Base-by-base conservation (phyloP, 2,113 vertebrate species). In the Caretta caretta region DNA sequence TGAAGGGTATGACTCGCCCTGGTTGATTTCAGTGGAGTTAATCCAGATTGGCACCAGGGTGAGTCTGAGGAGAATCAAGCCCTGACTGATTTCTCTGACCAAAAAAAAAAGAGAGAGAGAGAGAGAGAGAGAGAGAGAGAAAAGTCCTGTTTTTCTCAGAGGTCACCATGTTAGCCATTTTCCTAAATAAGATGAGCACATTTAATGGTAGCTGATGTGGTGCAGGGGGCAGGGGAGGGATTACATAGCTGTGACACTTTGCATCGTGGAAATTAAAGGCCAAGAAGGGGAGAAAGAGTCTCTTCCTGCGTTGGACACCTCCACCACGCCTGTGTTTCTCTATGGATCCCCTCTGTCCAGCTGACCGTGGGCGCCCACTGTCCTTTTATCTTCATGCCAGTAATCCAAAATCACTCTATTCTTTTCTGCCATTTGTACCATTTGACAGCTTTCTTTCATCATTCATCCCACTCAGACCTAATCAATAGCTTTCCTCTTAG, bases 401-500 rank as follows among this genome's bases (percentile, higher is more conserved):
- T 80, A 89, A 4, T 35, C 56, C 90, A 82, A 90, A 54, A 86
- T 90, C 80, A 8, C 22, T 38, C 53, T n/a, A 46, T 87, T 92
- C 38, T 53, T 88, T 85, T 56, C 38, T 80, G 87, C 90, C 80
- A 48, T 94, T 82, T 96, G 83, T 91, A 93, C 93, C 62, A 29
- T 59, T 90, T 88, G 91, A 31, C n/a, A 79, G 87, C 88, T 86
- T 76, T 2, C 94, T 27, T 31, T 53, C 1, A 0, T 59, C 93
- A 75, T 76, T 86, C 35, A 79, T 92, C 84, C 88, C 56, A 86
- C 89, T 79, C 85, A 79, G 51, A n/a, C 56, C 90, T 53, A 27
- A 97, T 97, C 97, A 69, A 94, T 95, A 93, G 93, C 94, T 96
- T 24, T 81, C 91, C 95, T 98, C 94, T 96, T 59, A 93, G 90